Conservation (phyloP, 30 jellyfish, hydroid and myxozoan genomes). For the Catostylus mosaicus region DNA sequence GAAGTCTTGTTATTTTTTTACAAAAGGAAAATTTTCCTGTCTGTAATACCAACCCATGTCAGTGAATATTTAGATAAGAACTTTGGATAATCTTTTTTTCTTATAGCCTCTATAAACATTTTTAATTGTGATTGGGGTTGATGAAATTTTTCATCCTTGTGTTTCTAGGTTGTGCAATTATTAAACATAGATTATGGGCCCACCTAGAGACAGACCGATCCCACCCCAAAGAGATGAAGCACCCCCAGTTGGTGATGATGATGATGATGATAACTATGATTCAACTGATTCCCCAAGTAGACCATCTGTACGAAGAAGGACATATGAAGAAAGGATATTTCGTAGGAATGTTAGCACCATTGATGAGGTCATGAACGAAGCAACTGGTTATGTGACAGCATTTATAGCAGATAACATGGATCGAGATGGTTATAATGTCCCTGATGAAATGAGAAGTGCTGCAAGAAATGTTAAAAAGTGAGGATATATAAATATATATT, state of each 20-base stretch:
- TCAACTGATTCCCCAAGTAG: conserved; percentile 58
- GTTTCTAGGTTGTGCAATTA: background rate
- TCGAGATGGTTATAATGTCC: conserved; percentile 68
- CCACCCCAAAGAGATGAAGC: conserved; percentile 38
- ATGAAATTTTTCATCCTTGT: background rate
- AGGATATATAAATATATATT: background rate
- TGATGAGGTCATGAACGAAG: conserved; percentile 66
- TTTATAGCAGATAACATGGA: conserved; percentile 77
- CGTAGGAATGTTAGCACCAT: conserved; percentile 53
- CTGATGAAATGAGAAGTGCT: conserved; percentile 50
- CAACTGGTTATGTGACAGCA: conserved; percentile 57
- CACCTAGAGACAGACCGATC: conserved; percentile 28
- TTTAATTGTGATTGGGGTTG: no score
- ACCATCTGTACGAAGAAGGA: conserved; percentile 24
- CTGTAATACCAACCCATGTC: no score
- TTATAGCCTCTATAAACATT: no score
- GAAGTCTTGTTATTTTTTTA: no score
- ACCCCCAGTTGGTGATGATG: conserved; percentile 12
- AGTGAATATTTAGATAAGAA: no score
- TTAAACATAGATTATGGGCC: conserved; percentile 35
- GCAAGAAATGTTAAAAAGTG: conserved; percentile 49
- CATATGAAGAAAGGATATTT: conserved; percentile 26
- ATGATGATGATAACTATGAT: conserved; percentile 25
- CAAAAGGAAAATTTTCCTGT: no score
- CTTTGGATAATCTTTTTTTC: no score